Evolutionary conservation across 1,140 invertebrate genomes (phyloP).

Genomic region (Gryon sp.): DNA sequence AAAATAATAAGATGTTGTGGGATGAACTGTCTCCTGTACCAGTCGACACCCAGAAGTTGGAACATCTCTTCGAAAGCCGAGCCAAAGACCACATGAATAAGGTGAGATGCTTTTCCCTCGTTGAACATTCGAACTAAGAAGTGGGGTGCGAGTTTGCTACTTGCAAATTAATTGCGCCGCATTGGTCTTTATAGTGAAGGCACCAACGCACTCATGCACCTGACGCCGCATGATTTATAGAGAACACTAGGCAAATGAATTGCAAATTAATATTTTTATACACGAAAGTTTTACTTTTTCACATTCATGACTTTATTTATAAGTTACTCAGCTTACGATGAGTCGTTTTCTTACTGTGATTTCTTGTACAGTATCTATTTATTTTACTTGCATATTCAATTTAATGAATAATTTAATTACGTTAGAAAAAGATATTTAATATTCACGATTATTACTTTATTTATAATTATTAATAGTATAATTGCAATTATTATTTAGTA

Average conservation of each 20-base stretch:
- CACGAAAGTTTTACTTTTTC: conserved; percentile 30
- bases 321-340: too few relatives aligned
- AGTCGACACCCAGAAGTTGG: conserved; percentile 95
- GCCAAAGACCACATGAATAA: conserved; percentile 97
- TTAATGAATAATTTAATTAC: too few relatives aligned
- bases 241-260: conserved; percentile 33
- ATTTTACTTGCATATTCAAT: too few relatives aligned
- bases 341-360: too few relatives aligned
- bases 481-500: too few relatives aligned
- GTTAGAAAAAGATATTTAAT: too few relatives aligned
- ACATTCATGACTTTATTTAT: too few relatives aligned
- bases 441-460: too few relatives aligned
- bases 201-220: conserved; percentile 54
- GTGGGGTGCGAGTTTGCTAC: conserved; percentile 24
- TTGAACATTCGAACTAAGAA: conserved; percentile 13
- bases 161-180: conserved; percentile 26
- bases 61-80: conserved; percentile 97
- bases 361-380: too few relatives aligned
- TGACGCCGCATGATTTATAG: conserved; percentile 58
- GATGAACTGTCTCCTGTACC: conserved; percentile 91
- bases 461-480: too few relatives aligned
- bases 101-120: conserved; percentile 80
- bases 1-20: conserved; percentile 92
- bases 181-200: conserved; percentile 34
- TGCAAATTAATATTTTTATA: conserved; percentile 27